phyloP scores from a whole-genome alignment of 2,888 invertebrate species.

The Axea sp. region DNA sequence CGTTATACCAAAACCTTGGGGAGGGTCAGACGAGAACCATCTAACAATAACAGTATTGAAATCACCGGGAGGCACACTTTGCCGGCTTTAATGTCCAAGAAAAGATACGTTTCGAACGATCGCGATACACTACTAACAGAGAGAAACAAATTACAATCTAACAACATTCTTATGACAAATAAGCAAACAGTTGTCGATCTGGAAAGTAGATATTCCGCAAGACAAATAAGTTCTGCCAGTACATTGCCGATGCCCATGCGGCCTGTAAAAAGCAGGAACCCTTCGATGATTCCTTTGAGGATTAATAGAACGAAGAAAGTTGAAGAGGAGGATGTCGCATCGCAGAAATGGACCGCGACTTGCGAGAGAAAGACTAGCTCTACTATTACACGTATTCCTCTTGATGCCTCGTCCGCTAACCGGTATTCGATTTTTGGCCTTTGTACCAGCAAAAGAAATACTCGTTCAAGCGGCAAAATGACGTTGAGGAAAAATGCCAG shows the following conservation, averaged over 20 bases:
- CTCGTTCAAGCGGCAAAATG: constrained; percentile 26
- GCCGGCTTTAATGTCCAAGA: constrained; percentile 38
- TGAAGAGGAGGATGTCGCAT: constrained; percentile 12
- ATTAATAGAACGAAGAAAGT: constrained; percentile 48
- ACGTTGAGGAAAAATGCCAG: constrained; percentile 56
- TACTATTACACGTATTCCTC: constrained; percentile 4
- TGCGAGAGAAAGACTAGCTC: constrained; percentile 36
- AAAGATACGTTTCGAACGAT: constrained; percentile 9
- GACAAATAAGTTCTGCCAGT: constrained; percentile 62
- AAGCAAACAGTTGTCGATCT: constrained; percentile 23
- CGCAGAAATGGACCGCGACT: constrained; percentile 33
- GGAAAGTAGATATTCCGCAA: constrained; percentile 30
- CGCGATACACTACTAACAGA: constrained; percentile 6
- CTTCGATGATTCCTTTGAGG: constrained; percentile 68
- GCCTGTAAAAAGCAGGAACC: constrained; percentile 68
- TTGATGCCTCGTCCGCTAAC: constrained; percentile 14
- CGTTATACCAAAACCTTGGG: constrained; percentile 49
- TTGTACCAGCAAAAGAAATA: constrained; percentile 73
- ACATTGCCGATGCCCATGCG: constrained; percentile 68
- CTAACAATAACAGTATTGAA: background rate
- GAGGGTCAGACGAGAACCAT: constrained; percentile 21
- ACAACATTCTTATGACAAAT: constrained; percentile 6
- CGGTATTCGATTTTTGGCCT: constrained; percentile 76
- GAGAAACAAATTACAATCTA: constrained; percentile 20
- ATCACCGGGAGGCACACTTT: constrained; percentile 42